Percentiles rank a stretch among this genome's conserved stretches.
phyloP scores from a whole-genome alignment of 2,797 vertebrate genomes.

The Perodicticus potto region DNA sequence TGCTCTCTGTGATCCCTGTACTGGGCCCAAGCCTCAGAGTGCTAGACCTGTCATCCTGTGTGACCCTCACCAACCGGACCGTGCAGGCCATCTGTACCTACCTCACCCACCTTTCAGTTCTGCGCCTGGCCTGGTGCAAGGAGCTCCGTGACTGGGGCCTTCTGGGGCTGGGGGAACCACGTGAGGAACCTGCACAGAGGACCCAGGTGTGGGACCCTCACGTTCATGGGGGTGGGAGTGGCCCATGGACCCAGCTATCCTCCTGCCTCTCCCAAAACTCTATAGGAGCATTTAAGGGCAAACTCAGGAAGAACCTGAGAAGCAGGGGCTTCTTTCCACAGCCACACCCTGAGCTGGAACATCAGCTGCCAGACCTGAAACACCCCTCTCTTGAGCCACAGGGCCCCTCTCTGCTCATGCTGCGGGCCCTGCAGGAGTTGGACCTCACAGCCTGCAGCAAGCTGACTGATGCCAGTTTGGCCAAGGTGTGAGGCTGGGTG shows the following conservation, averaged over 20 bases:
- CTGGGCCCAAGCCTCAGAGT: constrained; percentile 87
- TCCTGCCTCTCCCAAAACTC: background rate
- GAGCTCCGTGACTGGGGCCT: constrained; percentile 92
- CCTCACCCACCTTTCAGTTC: constrained; percentile 75
- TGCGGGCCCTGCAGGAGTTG: constrained; percentile 90
- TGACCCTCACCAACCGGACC: constrained; percentile 89
- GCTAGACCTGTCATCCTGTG: constrained; percentile 92
- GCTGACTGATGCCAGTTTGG: constrained; percentile 92
- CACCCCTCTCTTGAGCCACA: constrained; percentile 81
- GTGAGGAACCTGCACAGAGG: constrained; percentile 49
- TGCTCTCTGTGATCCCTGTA: constrained; percentile 87
- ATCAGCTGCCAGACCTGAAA: constrained; percentile 83
- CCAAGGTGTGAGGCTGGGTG: constrained; percentile 86
- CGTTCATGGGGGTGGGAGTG: background rate
- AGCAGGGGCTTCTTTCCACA: constrained; percentile 92
- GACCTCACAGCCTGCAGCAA: constrained; percentile 92
- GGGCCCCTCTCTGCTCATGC: constrained; percentile 87
- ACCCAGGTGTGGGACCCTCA: background rate
- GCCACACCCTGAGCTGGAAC: constrained; percentile 83
- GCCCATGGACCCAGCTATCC: background rate
- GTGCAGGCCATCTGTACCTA: constrained; percentile 84
- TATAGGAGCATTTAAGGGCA: constrained; percentile 87
- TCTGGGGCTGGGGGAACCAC: constrained; percentile 89
- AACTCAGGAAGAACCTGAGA: constrained; percentile 90
- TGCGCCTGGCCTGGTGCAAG: constrained; percentile 92